These are phyloP conservation scores for Heterodera carotae DNA, from an alignment of 1,140 invertebrate genomes.

Conservation along the genomic window DNA sequence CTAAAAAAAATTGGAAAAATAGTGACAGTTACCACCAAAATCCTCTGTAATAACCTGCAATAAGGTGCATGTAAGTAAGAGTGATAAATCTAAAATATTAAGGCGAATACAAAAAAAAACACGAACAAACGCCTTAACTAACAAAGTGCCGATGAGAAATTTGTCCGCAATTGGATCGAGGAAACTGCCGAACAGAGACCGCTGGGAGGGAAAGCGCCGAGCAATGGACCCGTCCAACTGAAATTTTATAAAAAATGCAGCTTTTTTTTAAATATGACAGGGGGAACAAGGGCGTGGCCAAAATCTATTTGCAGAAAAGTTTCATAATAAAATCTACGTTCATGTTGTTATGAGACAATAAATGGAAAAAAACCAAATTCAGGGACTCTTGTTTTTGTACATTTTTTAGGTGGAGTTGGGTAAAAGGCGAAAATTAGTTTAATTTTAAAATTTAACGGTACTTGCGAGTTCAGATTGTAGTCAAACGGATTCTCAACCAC, in stretches of 20 bases:
- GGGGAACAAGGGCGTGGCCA: no score
- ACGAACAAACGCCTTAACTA: conserved; percentile 74
- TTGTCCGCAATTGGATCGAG: conserved; percentile 97
- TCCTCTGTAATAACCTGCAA: not conserved
- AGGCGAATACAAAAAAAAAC: conserved; percentile 52
- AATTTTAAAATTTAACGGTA: no score
- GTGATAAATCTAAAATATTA: conserved; percentile 8
- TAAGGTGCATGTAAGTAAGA: conserved; percentile 2
- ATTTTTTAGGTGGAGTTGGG: no score
- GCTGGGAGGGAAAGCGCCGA: conserved; percentile 83
- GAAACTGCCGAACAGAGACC: conserved; percentile 87
- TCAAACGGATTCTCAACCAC: no score
- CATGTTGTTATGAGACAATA: no score
- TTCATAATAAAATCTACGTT: no score
- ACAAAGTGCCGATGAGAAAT: conserved; percentile 83
- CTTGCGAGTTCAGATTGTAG: no score
- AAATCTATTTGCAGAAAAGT: no score
- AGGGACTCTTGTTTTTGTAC: no score
- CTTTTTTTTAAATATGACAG: no score
- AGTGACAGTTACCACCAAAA: not conserved
- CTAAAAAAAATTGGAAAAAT: conserved; percentile 45
- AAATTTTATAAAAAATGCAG: not conserved
- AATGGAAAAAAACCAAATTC: not conserved
- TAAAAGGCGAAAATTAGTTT: no score
- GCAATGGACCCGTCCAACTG: conserved; percentile 91